A percentile compares a stretch with the other conserved stretches of the same genome.
Conservation (phyloP, 2,888 invertebrate genomes). For the Drosophila atripex region DNA sequence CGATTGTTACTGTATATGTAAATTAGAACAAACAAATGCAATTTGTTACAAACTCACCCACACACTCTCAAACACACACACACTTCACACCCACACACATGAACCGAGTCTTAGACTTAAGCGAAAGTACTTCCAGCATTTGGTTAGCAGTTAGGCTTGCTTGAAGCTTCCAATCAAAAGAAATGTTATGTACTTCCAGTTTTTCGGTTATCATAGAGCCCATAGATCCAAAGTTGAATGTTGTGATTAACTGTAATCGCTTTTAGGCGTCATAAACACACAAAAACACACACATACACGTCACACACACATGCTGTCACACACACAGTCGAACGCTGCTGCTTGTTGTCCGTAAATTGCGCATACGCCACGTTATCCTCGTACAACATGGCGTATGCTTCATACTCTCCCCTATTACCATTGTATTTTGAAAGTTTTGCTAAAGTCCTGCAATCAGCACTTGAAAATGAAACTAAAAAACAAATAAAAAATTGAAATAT, state of each 20-base stretch:
- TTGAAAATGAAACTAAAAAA: constrained; percentile 71
- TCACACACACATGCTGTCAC: constrained; percentile 20
- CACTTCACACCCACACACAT: constrained; percentile 28
- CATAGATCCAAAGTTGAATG: constrained; percentile 60
- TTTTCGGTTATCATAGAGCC: constrained; percentile 20
- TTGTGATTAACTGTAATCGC: constrained; percentile 72
- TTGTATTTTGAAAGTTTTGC: constrained; percentile 78
- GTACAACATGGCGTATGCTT: constrained; percentile 3
- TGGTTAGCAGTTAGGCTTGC: constrained; percentile 58
- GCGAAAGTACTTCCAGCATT: constrained; percentile 51
- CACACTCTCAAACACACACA: constrained; percentile 42
- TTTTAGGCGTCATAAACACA: constrained; percentile 64
- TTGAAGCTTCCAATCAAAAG: constrained; percentile 39
- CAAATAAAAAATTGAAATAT: constrained; percentile 1
- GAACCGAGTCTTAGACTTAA: constrained; percentile 55
- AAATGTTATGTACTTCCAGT: constrained; percentile 58
- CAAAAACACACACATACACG: constrained; percentile 25
- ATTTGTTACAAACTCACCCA: constrained; percentile 63
- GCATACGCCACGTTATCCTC: constrained; percentile 63
- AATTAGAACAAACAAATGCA: constrained; percentile 65
- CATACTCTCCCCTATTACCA: constrained; percentile 13
- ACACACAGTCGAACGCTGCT: constrained; percentile 46
- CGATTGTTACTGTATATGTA: constrained; percentile 73
- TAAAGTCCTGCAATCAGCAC: constrained; percentile 76
- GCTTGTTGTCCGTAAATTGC: constrained; percentile 51